Evolutionary conservation across 2,797 vertebrate genomes (phyloP).

Genomic region (Dipus sagitta): DNA sequence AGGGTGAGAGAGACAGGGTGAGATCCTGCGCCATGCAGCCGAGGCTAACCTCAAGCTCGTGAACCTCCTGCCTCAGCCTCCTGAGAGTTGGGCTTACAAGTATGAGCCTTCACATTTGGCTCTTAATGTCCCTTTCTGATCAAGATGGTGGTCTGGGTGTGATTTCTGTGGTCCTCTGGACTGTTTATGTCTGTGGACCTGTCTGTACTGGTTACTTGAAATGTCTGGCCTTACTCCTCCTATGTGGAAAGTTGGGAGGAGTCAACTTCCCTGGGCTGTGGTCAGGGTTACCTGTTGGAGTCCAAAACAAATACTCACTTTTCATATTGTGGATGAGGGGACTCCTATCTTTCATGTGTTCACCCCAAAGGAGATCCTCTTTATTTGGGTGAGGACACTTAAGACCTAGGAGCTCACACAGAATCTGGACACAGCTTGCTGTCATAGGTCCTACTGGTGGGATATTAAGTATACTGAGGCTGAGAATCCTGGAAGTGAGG

Average conservation of each 20-base stretch:
- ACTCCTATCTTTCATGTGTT: too few species aligned
- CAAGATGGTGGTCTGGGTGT: background rate
- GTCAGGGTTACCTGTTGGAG: background rate
- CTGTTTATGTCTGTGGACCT: background rate
- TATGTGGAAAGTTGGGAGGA: background rate
- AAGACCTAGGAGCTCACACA: background rate
- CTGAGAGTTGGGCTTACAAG: background rate
- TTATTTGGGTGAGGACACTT: background rate
- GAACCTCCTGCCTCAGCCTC: background rate
- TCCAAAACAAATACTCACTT: background rate
- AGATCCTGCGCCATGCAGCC: too few species aligned
- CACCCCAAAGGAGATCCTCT: background rate
- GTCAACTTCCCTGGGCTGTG: background rate
- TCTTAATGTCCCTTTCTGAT: background rate
- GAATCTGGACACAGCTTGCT: background rate
- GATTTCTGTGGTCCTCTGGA: background rate
- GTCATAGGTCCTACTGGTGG: background rate
- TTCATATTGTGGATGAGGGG: background rate
- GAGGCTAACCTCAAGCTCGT: too few species aligned
- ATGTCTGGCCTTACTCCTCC: conserved; percentile 20
- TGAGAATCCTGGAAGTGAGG: background rate
- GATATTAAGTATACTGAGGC: conserved; percentile 61
- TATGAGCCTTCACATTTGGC: too few species aligned
- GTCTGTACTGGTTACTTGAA: background rate
- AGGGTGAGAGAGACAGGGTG: too few species aligned